These are phyloP conservation scores for Donacobius atricapilla DNA, from an alignment of 2,113 vertebrate genomes.

Conservation along the genomic window DNA sequence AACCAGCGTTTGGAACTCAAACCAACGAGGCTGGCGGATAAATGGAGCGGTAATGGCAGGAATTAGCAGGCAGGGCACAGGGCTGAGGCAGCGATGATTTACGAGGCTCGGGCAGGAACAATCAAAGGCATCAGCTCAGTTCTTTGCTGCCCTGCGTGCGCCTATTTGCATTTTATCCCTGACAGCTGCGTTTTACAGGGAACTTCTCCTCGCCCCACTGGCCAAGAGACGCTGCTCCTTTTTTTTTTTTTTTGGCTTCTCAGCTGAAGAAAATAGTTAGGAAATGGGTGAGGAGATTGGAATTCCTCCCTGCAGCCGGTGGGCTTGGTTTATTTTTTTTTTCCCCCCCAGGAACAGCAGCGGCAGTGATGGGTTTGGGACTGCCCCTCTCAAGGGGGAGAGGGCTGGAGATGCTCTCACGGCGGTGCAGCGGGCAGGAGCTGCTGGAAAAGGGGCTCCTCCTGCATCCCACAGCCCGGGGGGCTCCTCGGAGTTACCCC, in stretches of 20 bases:
- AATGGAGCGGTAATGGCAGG: slow-evolving; percentile 28
- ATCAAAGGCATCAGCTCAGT: slow-evolving; percentile 36
- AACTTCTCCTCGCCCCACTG: neutral
- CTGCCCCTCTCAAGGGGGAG: rapidly evolving
- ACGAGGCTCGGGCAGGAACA: slow-evolving; percentile 20
- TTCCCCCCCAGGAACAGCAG: neutral
- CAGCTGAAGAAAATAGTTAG: neutral
- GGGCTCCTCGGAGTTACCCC: neutral
- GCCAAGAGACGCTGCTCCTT: neutral
- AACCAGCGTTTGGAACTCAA: slow-evolving; percentile 17
- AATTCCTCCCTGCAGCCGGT: rapidly evolving
- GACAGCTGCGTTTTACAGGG: neutral
- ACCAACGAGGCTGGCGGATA: neutral
- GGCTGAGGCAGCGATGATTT: slow-evolving; percentile 32
- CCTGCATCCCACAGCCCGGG: neutral
- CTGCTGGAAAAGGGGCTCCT: neutral
- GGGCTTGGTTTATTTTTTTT: rapidly evolving
- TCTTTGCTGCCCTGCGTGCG: neutral
- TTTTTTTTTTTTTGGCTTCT: neutral
- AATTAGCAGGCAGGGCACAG: slow-evolving; percentile 31
- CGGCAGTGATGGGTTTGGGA: neutral
- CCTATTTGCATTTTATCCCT: slow-evolving; percentile 23
- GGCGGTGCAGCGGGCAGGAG: neutral
- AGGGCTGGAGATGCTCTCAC: neutral
- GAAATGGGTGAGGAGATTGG: neutral